Evolutionary conservation across 2,113 vertebrate genomes (phyloP).

Genomic region (Lasiurus cinereus): DNA sequence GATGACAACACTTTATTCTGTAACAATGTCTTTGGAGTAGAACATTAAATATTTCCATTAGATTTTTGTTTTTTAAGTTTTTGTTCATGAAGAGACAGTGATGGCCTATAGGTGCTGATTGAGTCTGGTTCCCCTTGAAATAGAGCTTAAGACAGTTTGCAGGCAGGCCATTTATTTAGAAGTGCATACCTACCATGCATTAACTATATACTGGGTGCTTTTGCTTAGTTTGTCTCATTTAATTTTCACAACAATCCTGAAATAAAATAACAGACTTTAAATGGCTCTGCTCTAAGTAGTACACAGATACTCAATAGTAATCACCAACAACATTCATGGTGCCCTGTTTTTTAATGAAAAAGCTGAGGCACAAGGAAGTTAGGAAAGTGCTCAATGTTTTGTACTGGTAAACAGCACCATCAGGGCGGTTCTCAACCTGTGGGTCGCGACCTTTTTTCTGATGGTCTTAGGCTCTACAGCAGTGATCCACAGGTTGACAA

Average conservation of each 20-base stretch:
- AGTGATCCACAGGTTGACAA: no score
- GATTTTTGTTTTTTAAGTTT: neutral
- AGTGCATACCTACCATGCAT: fast-evolving
- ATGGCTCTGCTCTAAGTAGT: neutral
- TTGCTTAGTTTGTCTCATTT: neutral
- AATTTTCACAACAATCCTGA: neutral
- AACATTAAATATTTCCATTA: neutral
- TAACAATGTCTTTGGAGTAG: neutral
- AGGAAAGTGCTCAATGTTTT: neutral
- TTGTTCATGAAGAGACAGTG: neutral
- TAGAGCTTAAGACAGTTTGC: neutral
- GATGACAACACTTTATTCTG: neutral
- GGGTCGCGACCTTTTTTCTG: no score
- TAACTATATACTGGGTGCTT: neutral
- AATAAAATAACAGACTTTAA: neutral
- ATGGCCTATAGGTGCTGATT: neutral
- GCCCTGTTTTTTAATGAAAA: neutral
- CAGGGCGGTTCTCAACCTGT: no score
- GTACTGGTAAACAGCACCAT: neutral
- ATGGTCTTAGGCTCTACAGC: no score
- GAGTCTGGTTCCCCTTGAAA: neutral
- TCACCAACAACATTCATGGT: neutral
- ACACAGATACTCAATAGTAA: neutral
- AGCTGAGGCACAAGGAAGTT: neutral
- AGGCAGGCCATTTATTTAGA: neutral